Evolutionary conservation across 2,797 vertebrate species (phyloP), one percentile per base, ranked within the genome.

Genomic region (Lepus oiostolus): DNA sequence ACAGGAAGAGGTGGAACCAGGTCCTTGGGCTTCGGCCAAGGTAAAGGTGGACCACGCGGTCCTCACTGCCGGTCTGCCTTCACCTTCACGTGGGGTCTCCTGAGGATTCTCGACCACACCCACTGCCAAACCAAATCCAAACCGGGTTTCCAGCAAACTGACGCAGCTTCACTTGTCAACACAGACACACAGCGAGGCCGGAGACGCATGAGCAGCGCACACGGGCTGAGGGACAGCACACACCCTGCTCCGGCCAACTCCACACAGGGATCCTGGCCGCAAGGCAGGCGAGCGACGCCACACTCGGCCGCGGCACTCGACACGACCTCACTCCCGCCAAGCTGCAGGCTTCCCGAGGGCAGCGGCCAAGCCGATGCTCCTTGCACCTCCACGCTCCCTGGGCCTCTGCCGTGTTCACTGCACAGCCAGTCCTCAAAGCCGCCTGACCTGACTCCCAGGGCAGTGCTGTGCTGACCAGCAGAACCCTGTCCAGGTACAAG

Each of bases 71-170:
- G 42, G 42, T 47, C 42, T 47, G 42, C 42, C 42, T 47, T 47
- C 42, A 47, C 42, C 42, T 47, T 9, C 42, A 47, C 42, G 7
- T 7, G 3, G 5, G 54, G 32, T 42, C 72, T 75, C 63, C 54
- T 7, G 0, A 2, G 58, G 2, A 35, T n/a, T 28, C 28, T 28
- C 0, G 2, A 90, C 38, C 6, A 35, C 0, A 0, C 1, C 19
- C 81, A 79, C 0, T 32, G 52, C 67, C 70, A 60, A 76, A 30
- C 54, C 54, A 58, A 58, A 21, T 16, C 54, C 54, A 16, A 58
- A 58, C 14, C 1, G 14, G 42, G 42, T 47, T 47, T 47, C 42
- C 42, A 47, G 9, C 42, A 47, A 9, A 47, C 42, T 47, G 42
- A 47, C 42, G 42, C 54, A 58, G 54, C 54, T 58, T 58, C 19